A percentile compares a stretch with the other conserved stretches of the same genome.
phyloP scores from a whole-genome alignment of 2,113 vertebrate species.

The Salvelinus sp. region DNA sequence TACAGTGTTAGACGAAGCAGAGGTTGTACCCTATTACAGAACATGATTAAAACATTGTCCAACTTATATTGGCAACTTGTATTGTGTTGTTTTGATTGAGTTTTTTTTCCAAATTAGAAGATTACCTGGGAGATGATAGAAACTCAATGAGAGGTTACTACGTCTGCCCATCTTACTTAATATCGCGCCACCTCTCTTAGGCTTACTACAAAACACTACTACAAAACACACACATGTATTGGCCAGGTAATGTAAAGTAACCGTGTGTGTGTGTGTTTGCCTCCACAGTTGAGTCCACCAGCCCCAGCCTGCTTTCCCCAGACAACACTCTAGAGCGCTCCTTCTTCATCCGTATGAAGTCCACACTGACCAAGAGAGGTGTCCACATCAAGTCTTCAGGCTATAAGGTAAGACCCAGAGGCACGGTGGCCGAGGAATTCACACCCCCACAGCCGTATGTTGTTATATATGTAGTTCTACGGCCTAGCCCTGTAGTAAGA shows the following conservation, averaged over 20 bases:
- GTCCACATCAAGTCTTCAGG: conserved; percentile 99
- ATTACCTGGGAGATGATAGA: background rate
- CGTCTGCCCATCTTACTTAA: too few relatives aligned
- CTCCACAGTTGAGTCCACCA: conserved; percentile 88
- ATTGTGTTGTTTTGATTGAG: conserved; percentile 35
- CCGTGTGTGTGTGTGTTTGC: background rate
- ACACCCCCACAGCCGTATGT: too few relatives aligned
- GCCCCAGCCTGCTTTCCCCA: conserved; percentile 87
- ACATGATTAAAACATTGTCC: conserved; percentile 50
- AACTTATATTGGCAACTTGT: too few relatives aligned
- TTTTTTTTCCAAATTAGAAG: conserved; percentile 10
- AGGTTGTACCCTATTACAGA: conserved; percentile 33
- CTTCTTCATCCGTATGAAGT: conserved; percentile 99
- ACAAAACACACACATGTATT: background rate
- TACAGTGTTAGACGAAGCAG: too few relatives aligned
- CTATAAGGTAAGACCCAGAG: conserved; percentile 86
- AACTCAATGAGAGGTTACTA: too few relatives aligned
- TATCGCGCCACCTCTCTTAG: background rate
- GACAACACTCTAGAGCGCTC: conserved; percentile 93
- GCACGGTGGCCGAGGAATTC: too few relatives aligned
- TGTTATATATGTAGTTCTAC: too few relatives aligned
- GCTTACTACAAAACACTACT: too few relatives aligned
- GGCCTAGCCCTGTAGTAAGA: too few relatives aligned
- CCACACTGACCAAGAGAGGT: conserved; percentile 96
- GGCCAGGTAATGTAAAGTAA: conserved; percentile 25